phyloP scores from a whole-genome alignment of 2,797 vertebrate species.

The Holocentrus rufus region DNA sequence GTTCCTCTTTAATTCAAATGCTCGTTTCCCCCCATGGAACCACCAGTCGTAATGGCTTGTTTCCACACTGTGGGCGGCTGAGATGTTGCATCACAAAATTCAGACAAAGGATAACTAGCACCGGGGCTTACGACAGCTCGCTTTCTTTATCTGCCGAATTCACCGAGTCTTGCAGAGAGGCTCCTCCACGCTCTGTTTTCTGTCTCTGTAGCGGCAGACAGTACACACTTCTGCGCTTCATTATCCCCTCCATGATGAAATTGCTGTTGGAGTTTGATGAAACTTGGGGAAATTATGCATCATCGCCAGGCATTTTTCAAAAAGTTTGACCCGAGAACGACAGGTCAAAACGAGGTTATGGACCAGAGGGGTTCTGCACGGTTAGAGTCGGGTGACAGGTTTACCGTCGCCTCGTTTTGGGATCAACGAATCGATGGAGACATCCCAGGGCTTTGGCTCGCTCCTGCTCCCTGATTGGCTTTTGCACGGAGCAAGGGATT shows the following conservation, averaged over 20 bases:
- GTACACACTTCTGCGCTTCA: not conserved
- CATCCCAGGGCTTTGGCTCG: too few species aligned
- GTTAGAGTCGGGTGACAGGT: too few species aligned
- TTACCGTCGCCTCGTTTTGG: too few species aligned
- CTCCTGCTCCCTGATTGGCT: too few species aligned
- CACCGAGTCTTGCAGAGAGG: not conserved
- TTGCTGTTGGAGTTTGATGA: slow-evolving; percentile 20
- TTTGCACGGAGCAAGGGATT: too few species aligned
- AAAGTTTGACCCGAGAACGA: too few species aligned
- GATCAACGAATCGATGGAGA: too few species aligned
- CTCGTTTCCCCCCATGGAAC: not conserved
- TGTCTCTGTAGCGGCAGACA: too few species aligned
- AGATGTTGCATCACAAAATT: slow-evolving; percentile 1
- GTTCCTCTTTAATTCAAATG: not conserved
- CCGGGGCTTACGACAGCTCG: not conserved
- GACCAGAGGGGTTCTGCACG: too few species aligned
- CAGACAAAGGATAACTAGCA: slow-evolving; percentile 16
- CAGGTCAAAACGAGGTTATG: too few species aligned
- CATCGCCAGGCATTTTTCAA: not conserved
- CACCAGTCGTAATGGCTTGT: not conserved
- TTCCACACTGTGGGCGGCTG: too few species aligned
- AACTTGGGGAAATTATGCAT: slow-evolving; percentile 22
- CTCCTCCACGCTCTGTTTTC: slow-evolving; percentile 3
- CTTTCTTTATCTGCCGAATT: not conserved
- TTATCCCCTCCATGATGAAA: slow-evolving; percentile 19